These are phyloP conservation scores for Toxotes jaculatrix DNA, from an alignment of 2,113 vertebrate genomes.

Conservation along the genomic window DNA sequence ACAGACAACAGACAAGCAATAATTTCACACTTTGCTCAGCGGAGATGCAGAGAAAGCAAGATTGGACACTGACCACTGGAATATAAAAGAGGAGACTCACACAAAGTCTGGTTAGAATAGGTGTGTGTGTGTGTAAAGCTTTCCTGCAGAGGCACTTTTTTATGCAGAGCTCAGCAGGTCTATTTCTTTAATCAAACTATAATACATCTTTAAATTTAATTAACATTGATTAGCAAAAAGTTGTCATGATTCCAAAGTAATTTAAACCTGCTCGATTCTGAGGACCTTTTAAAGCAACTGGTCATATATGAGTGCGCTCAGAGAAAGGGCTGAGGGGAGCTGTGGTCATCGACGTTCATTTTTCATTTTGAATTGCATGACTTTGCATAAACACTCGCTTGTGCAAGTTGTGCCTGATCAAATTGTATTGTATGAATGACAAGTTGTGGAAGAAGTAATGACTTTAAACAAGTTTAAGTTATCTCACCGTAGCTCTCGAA, in stretches of 20 bases:
- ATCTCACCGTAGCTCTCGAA: background rate
- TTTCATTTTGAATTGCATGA: background rate
- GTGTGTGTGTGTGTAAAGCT: background rate
- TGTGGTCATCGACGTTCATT: conserved; percentile 16
- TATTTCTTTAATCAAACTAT: conserved; percentile 53
- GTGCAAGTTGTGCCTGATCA: background rate
- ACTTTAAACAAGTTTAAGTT: background rate
- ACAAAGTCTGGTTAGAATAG: background rate
- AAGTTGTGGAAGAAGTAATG: no score
- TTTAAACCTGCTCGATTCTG: conserved; percentile 55
- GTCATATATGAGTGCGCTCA: conserved; percentile 48
- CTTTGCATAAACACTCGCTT: conserved; percentile 7
- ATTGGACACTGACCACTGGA: background rate
- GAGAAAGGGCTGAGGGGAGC: conserved; percentile 38
- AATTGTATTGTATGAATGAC: no score
- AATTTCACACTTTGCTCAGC: conserved; percentile 6
- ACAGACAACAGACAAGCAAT: background rate
- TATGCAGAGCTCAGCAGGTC: conserved; percentile 56
- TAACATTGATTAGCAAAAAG: conserved; percentile 50
- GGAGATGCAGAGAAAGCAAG: conserved; percentile 10
- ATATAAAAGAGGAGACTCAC: conserved; percentile 5
- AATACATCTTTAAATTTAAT: conserved; percentile 59
- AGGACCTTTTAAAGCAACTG: conserved; percentile 36
- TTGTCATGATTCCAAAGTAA: conserved; percentile 53
- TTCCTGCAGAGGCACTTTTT: conserved; percentile 30